Evolutionary conservation across 2,888 invertebrate genomes (phyloP), one percentile per base, ranked within the genome.

Genomic region (Empis livida): DNA sequence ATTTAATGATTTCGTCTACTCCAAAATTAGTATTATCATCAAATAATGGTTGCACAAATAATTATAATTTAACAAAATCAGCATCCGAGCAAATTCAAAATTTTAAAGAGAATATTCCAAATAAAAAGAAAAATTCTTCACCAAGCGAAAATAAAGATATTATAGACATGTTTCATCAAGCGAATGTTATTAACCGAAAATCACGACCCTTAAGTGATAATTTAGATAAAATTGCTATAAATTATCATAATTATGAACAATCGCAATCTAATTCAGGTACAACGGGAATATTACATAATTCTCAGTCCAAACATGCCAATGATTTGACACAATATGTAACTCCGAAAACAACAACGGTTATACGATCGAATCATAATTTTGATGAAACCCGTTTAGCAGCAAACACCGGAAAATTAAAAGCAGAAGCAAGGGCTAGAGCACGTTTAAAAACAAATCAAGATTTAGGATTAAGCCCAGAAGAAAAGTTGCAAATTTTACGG

Each of bases 361-460:
- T n/a, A 20, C 64, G 74, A 48, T 63, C 70, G 2, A 65, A 66
- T 49, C 47, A 51, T 15, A 55, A 54, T 27, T 39, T 52, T n/a
- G 56, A 56, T 8, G 49, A 54, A 14, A 43, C 45, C 5, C 63
- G 63, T 48, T 48, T 55, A 16, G 47, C 56, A 5, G 45, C 59
- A 4, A 62, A 63, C 0, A 76, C 77, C 1, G 75, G 79, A 56
- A 76, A 79, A 61, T 68, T 80, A 43, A 77, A 78, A 50, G 75
- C 77, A 51, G 77, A 79, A 52, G 78, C 78, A 20, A 68, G 83
- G 47, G 79, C 78, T 16, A 71, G 80, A 43, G 80, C 82, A 10
- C 73, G 80, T 42, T 65, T 82, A 20, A 80, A 80, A 63, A 82
- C 81, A 48, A 84, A 86, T 60, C 80, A 82, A 53, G 84, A 86